Conservation (phyloP, 2,888 invertebrate genomes). For the Drosophila dives region DNA sequence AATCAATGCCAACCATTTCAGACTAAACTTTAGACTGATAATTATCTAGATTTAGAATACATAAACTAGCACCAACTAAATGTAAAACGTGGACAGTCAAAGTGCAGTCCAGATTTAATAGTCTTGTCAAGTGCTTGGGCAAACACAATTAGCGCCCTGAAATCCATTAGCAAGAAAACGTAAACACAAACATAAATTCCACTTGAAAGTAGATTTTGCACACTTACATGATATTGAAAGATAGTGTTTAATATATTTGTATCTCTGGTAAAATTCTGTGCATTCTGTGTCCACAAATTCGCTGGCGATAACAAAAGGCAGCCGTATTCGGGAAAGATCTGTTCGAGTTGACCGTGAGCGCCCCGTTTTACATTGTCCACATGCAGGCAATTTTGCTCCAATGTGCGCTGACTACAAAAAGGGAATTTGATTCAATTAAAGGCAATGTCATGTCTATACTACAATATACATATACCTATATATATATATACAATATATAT, state of each 20-base stretch:
- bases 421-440: constrained; percentile 62
- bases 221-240: constrained; percentile 91
- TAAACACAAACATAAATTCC: constrained; percentile 1
- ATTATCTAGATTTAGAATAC: not conserved
- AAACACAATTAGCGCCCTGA: constrained; percentile 47
- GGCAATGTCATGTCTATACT: constrained; percentile 48
- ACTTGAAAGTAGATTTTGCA: not conserved
- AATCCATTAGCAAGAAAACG: constrained; percentile 33
- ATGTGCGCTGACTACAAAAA: constrained; percentile 87
- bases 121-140: constrained; percentile 16
- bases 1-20: constrained; percentile 1
- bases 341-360: constrained; percentile 85
- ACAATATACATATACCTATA: constrained; percentile 7
- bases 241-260: constrained; percentile 92
- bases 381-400: constrained; percentile 93
- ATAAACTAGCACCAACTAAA: not conserved
- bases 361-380: constrained; percentile 91
- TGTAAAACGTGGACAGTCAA: constrained; percentile 13
- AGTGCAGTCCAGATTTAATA: constrained; percentile 29
- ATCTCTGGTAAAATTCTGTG: constrained; percentile 91
- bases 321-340: constrained; percentile 94
- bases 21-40: not conserved
- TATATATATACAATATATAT: constrained; percentile 11
- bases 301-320: constrained; percentile 97
- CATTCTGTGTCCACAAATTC: constrained; percentile 95